Percentiles rank a stretch among this genome's conserved stretches.
phyloP scores from a whole-genome alignment of 2,113 vertebrate genomes.

The Cromileptes altivelis region DNA sequence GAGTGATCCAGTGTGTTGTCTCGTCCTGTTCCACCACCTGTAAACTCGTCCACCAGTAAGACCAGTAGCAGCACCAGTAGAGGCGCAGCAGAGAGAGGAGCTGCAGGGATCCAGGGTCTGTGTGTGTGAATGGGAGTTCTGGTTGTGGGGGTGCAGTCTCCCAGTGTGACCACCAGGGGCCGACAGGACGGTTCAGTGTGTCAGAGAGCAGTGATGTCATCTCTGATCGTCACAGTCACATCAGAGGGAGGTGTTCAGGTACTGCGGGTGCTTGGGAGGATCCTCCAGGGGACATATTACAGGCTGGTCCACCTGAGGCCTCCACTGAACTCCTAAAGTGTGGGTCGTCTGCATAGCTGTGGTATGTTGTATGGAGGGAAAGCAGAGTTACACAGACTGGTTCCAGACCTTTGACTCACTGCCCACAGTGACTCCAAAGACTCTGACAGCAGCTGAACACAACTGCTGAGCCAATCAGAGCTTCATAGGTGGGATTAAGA shows the following conservation, averaged over 20 bases:
- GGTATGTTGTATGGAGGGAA: not conserved
- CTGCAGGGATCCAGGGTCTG: slow-evolving; percentile 59
- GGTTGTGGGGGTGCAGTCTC: slow-evolving; percentile 53
- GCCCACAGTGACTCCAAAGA: not conserved
- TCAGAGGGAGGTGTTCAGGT: no score
- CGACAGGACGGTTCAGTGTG: slow-evolving; percentile 32
- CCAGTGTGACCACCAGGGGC: slow-evolving; percentile 52
- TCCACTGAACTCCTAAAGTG: not conserved
- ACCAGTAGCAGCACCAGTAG: not conserved
- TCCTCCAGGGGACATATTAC: not conserved
- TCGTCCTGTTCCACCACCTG: not conserved
- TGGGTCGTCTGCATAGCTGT: not conserved
- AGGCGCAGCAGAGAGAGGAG: not conserved
- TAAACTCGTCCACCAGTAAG: not conserved
- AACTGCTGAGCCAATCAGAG: not conserved
- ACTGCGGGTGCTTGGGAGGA: not conserved
- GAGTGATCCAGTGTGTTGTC: not conserved
- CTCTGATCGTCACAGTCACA: no score
- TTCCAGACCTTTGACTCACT: slow-evolving; percentile 8
- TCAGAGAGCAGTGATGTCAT: no score
- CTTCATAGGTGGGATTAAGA: not conserved
- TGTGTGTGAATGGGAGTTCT: slow-evolving; percentile 77
- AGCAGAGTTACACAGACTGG: not conserved
- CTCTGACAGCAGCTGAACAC: not conserved
- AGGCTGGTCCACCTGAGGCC: not conserved